Evolutionary conservation across 2,113 vertebrate species (phyloP).

Genomic region (Pollachius pollachius): DNA sequence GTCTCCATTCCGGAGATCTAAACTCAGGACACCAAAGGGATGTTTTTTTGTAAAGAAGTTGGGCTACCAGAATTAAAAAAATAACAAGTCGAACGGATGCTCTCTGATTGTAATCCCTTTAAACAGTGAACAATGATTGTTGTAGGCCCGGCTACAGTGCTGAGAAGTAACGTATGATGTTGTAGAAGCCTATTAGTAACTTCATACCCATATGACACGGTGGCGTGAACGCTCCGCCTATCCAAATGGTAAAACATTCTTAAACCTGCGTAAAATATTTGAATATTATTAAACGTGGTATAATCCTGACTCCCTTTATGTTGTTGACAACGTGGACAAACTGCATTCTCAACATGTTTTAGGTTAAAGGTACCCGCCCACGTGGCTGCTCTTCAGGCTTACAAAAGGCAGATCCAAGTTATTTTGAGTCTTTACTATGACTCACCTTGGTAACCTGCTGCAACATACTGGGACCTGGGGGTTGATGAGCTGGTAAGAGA

Average conservation of each 20-base stretch:
- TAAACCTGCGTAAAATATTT: no score
- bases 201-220: no score
- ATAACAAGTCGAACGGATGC: no score
- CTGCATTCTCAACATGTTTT: constrained; percentile 78
- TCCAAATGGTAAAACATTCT: no score
- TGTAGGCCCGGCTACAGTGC: no score
- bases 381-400: constrained; percentile 18
- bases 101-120: no score
- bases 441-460: constrained; percentile 31
- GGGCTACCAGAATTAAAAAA: no score
- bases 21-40: no score
- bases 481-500: constrained; percentile 50
- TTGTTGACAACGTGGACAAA: constrained; percentile 74
- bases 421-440: constrained; percentile 42
- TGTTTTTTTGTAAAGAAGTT: background rate
- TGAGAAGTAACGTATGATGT: no score
- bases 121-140: no score
- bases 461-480: constrained; percentile 32
- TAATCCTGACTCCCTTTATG: constrained; percentile 30
- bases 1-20: background rate
- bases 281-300: constrained; percentile 1
- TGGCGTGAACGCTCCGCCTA: no score
- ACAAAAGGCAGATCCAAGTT: constrained; percentile 43
- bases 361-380: constrained; percentile 55
- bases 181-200: no score